These are phyloP conservation scores for Hemitrygon akajei DNA, from an alignment of 2,797 vertebrate genomes.

Conservation along the genomic window DNA sequence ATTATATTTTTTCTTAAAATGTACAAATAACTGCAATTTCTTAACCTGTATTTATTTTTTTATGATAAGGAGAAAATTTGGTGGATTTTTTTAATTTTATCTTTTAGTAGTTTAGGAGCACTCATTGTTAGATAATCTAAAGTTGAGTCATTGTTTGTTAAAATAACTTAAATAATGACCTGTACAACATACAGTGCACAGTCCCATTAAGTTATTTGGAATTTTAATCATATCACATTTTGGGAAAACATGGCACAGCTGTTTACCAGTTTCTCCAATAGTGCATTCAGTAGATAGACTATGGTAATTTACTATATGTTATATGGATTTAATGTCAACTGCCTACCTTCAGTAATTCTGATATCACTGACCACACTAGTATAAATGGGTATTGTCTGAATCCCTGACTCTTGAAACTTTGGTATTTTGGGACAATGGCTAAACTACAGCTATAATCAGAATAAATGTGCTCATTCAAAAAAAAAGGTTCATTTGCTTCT, in stretches of 20 bases:
- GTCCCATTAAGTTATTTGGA: constrained; percentile 38
- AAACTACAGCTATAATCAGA: constrained; percentile 27
- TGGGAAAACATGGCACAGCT: background rate
- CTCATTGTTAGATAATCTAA: background rate
- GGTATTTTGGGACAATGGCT: background rate
- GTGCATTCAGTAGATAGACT: constrained; percentile 34
- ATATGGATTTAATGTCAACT: constrained; percentile 12
- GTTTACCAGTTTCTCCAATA: constrained; percentile 5
- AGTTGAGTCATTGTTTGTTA: constrained; percentile 21
- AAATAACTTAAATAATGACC: constrained; percentile 24
- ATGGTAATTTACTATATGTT: constrained; percentile 33
- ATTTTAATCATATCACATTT: constrained; percentile 29
- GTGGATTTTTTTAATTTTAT: constrained; percentile 35
- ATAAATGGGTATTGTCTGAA: background rate
- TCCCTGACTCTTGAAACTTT: constrained; percentile 37
- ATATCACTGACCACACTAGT: background rate
- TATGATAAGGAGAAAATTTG: constrained; percentile 31
- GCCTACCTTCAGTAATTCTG: constrained; percentile 25
- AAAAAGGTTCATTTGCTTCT: background rate
- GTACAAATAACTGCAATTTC: constrained; percentile 37
- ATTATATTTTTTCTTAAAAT: constrained; percentile 38
- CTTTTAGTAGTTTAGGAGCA: constrained; percentile 37
- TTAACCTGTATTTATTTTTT: constrained; percentile 38
- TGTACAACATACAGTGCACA: constrained; percentile 13
- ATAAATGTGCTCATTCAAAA: constrained; percentile 38